These are phyloP conservation scores for Tillus elongatus DNA, from an alignment of 2,888 invertebrate species.

Conservation along the genomic window DNA sequence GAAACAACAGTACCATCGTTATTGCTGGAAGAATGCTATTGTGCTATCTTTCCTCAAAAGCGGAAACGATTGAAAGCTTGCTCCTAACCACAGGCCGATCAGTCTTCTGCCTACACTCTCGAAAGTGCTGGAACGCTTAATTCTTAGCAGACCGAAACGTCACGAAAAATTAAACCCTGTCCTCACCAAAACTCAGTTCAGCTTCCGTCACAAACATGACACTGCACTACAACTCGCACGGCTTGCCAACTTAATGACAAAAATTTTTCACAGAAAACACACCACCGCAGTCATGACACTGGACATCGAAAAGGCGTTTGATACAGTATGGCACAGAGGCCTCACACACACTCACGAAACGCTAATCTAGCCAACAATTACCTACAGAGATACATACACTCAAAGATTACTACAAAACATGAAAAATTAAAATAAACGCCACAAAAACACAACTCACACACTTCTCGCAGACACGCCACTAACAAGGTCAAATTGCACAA, in stretches of 20 bases:
- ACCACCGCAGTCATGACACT: background rate
- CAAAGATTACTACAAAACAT: slow-evolving; percentile 6
- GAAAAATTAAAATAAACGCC: slow-evolving; percentile 12
- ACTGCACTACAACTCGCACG: background rate
- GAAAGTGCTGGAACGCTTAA: background rate
- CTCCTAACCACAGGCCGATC: slow-evolving; percentile 3
- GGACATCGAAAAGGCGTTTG: slow-evolving; percentile 2
- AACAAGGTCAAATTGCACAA: background rate
- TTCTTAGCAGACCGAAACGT: background rate
- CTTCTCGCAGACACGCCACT: slow-evolving; percentile 4
- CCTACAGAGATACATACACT: slow-evolving; percentile 6
- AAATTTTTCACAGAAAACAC: background rate
- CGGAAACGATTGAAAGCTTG: background rate
- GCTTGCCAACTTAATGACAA: background rate
- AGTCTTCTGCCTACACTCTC: background rate
- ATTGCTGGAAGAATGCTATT: slow-evolving; percentile 1
- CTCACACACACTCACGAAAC: background rate
- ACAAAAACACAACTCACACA: slow-evolving; percentile 6
- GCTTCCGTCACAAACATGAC: background rate
- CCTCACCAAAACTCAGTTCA: background rate
- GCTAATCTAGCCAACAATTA: background rate
- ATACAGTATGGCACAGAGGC: background rate
- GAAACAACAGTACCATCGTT: background rate
- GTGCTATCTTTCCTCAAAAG: background rate
- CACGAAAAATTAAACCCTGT: background rate